These are phyloP conservation scores for Bruchidius siliquastri DNA, from an alignment of 2,888 invertebrate species.

Conservation along the genomic window DNA sequence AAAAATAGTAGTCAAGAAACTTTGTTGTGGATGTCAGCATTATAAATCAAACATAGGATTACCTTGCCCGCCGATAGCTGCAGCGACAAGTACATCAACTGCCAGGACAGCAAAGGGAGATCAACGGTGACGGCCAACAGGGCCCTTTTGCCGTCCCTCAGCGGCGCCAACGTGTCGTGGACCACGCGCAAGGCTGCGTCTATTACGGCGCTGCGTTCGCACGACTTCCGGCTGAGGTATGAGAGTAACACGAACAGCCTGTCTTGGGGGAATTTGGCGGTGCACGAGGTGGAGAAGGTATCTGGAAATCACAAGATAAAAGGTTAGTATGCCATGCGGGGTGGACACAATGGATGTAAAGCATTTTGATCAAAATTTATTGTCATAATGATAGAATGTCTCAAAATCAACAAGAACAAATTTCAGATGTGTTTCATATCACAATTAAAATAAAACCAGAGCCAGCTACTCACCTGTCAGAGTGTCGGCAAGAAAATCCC, in stretches of 20 bases:
- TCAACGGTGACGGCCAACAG: constrained; percentile 58
- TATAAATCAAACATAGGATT: too few relatives aligned
- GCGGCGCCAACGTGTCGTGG: constrained; percentile 54
- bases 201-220: constrained; percentile 60
- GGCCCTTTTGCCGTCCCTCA: constrained; percentile 31
- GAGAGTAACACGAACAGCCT: constrained; percentile 82
- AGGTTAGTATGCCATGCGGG: too few relatives aligned
- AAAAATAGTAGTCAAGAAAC: too few relatives aligned
- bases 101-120: constrained; percentile 67
- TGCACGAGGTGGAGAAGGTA: constrained; percentile 75
- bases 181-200: constrained; percentile 59
- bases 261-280: constrained; percentile 78
- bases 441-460: background rate
- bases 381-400: too few relatives aligned
- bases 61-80: constrained; percentile 55
- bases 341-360: too few relatives aligned
- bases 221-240: constrained; percentile 79
- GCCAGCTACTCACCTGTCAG: background rate
- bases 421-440: too few relatives aligned
- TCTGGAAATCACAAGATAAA: constrained; percentile 51
- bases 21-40: too few relatives aligned
- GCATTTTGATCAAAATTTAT: too few relatives aligned
- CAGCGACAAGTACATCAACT: constrained; percentile 69
- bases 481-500: constrained; percentile 79
- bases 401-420: too few relatives aligned